Percentiles rank a stretch among this genome's conserved stretches.
Evolutionary conservation across 53 echinoderm and acorn worm species (phyloP).

Genomic region (Astropecten irregularis): DNA sequence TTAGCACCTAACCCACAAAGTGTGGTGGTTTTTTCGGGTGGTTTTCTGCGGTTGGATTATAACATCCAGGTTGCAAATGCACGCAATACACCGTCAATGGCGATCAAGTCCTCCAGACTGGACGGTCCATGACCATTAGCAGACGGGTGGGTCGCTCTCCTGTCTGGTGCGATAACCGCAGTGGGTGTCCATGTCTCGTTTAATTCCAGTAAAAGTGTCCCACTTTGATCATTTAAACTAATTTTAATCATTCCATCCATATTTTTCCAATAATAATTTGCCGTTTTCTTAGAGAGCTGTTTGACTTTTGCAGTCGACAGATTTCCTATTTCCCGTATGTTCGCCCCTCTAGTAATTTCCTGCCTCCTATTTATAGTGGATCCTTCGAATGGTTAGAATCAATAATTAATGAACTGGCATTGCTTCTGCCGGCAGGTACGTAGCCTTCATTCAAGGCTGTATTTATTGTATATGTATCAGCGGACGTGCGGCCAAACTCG

Average conservation of each 20-base stretch:
- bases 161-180: slow-evolving; percentile 67
- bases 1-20: slow-evolving; percentile 38
- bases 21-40: slow-evolving; percentile 32
- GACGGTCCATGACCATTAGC: slow-evolving; percentile 43
- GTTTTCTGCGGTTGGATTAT: not conserved
- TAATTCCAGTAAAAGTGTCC: not conserved
- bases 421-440: slow-evolving; percentile 55
- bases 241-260: not conserved
- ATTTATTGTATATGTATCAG: no score
- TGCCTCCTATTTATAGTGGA: slow-evolving; percentile 44
- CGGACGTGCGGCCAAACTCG: no score
- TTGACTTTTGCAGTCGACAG: not conserved
- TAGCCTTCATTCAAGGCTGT: no score
- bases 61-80: slow-evolving; percentile 41
- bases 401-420: slow-evolving; percentile 74
- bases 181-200: slow-evolving; percentile 4
- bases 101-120: slow-evolving; percentile 75
- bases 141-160: slow-evolving; percentile 61
- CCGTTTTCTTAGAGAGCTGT: not conserved
- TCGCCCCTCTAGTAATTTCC: slow-evolving; percentile 26
- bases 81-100: slow-evolving; percentile 59
- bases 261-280: not conserved
- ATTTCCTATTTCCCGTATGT: not conserved
- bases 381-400: slow-evolving; percentile 24
- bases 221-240: not conserved